Conservation (phyloP, 2,888 invertebrate genomes). For the Uloborus plumipes region DNA sequence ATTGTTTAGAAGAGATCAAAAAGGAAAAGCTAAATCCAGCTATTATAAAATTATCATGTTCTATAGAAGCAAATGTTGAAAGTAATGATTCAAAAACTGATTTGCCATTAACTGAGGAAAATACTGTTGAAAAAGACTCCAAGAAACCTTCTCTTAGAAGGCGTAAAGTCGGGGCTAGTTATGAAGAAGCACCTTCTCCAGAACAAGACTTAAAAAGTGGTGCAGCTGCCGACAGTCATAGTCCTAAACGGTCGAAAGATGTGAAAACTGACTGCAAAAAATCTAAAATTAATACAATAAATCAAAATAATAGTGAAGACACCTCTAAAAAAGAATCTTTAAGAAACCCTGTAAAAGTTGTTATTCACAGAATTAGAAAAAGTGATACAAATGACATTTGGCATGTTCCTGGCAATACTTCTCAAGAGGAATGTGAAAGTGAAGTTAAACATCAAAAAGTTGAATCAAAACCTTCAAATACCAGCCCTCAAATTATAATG, state of each 20-base stretch:
- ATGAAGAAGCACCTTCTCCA: slow-evolving; percentile 13
- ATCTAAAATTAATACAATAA: neutral
- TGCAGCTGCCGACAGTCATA: neutral
- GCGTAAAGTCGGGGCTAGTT: slow-evolving; percentile 6
- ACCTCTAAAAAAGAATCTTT: slow-evolving; percentile 13
- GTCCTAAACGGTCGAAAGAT: neutral
- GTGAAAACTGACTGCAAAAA: neutral
- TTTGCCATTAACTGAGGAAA: slow-evolving; percentile 1
- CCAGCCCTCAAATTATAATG: slow-evolving; percentile 56
- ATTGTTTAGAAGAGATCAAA: neutral
- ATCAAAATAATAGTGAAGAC: slow-evolving; percentile 20
- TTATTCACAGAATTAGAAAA: slow-evolving; percentile 56
- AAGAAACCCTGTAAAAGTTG: slow-evolving; percentile 58
- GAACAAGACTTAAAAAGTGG: slow-evolving; percentile 14
- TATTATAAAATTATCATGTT: slow-evolving; percentile 6
- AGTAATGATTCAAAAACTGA: neutral
- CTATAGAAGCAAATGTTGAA: slow-evolving; percentile 2
- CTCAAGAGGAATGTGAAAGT: slow-evolving; percentile 4
- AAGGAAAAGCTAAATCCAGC: slow-evolving; percentile 2
- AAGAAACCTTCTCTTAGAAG: neutral
- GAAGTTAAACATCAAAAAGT: neutral
- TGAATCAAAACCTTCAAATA: slow-evolving; percentile 36
- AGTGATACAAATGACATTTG: slow-evolving; percentile 53
- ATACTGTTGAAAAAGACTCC: neutral
- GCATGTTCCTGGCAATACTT: slow-evolving; percentile 47